Conservation (phyloP, 2,797 vertebrate species). For the Phoxinus dragarum region DNA sequence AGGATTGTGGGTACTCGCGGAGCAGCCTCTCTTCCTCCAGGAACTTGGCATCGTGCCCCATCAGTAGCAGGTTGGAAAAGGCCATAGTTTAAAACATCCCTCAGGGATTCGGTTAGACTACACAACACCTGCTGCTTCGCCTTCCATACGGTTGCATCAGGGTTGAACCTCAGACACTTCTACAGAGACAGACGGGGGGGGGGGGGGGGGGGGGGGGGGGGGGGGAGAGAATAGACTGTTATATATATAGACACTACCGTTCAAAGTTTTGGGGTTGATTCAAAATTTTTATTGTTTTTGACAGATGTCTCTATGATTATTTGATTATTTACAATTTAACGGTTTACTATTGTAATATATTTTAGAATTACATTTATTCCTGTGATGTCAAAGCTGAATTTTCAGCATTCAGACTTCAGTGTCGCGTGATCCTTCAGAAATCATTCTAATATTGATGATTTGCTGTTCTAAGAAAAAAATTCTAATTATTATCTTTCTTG, state of each 20-base stretch:
- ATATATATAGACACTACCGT: no score
- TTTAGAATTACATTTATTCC: not conserved
- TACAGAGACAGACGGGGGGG: conserved; percentile 65
- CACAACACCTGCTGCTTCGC: conserved; percentile 96
- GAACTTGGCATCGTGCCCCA: conserved; percentile 92
- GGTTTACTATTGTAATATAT: no score
- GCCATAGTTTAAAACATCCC: conserved; percentile 93
- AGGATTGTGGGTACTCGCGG: conserved; percentile 92
- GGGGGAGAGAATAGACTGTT: no score
- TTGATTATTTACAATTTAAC: not conserved
- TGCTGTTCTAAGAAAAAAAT: not conserved
- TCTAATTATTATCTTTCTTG: not conserved
- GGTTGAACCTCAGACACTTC: conserved; percentile 95
- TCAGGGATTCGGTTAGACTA: conserved; percentile 90
- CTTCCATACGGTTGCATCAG: conserved; percentile 91
- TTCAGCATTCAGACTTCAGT: not conserved
- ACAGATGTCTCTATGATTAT: not conserved
- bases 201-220: no score
- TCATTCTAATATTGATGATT: not conserved
- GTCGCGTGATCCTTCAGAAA: not conserved
- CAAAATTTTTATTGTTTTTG: not conserved
- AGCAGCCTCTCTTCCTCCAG: conserved; percentile 93
- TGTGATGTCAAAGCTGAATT: not conserved
- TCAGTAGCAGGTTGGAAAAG: conserved; percentile 94
- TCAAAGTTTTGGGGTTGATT: not conserved